These are phyloP conservation scores for Musca domestica DNA, from an alignment of 1,140 invertebrate species.

Conservation along the genomic window DNA sequence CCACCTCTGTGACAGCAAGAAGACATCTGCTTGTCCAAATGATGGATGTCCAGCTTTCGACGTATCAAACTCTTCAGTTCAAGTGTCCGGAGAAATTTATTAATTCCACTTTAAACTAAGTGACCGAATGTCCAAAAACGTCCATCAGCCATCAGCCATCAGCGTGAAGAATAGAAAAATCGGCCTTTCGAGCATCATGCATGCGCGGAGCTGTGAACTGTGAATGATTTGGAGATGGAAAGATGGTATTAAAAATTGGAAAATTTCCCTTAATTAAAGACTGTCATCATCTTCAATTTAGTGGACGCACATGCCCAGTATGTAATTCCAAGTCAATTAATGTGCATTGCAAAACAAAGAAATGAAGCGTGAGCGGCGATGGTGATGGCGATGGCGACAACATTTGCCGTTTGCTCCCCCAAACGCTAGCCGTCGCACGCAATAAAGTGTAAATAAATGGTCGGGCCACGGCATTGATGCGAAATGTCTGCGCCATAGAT, in stretches of 20 bases:
- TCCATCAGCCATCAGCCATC: too few species aligned
- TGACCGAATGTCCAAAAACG: not conserved
- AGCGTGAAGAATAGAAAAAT: too few species aligned
- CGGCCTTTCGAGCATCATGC: too few species aligned
- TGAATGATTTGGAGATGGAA: too few species aligned
- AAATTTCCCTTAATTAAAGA: conserved; percentile 16
- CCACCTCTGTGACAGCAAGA: not conserved
- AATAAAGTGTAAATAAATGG: conserved; percentile 4
- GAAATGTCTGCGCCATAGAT: not conserved
- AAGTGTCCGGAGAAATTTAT: not conserved
- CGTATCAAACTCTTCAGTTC: too few species aligned
- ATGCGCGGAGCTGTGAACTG: too few species aligned
- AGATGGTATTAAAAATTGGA: conserved; percentile 1
- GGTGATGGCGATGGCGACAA: not conserved
- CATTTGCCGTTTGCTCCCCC: not conserved
- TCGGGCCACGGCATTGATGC: not conserved
- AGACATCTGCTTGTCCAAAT: too few species aligned
- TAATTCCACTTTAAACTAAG: conserved; percentile 16
- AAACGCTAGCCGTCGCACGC: not conserved
- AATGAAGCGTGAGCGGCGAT: not conserved
- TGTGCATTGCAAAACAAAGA: conserved; percentile 20
- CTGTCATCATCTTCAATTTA: conserved; percentile 21
- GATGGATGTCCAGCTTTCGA: not conserved
- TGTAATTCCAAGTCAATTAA: conserved; percentile 10
- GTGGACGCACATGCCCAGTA: conserved; percentile 16